Percentiles rank a stretch among this genome's conserved stretches.
Conservation (phyloP, 2,888 invertebrate species). For the Tetranychus truncatus region DNA sequence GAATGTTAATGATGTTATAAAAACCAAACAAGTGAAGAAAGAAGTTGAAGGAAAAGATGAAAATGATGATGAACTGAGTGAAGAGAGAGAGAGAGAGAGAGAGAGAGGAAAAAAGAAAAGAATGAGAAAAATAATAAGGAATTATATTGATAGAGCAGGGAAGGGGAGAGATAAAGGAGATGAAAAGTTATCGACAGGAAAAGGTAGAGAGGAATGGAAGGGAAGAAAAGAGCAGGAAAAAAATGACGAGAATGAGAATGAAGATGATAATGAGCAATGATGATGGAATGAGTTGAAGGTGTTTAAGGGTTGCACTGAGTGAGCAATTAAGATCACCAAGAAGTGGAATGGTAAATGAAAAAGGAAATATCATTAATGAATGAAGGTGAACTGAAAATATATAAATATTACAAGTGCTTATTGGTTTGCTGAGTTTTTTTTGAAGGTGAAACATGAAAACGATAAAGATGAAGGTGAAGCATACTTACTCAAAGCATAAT, state of each 20-base stretch:
- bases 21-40: neutral
- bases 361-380: too few species aligned
- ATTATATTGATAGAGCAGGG: neutral
- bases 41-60: neutral
- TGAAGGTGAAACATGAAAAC: neutral
- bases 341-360: too few species aligned
- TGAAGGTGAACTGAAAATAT: too few species aligned
- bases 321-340: too few species aligned
- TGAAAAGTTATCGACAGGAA: too few species aligned
- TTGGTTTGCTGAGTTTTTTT: too few species aligned
- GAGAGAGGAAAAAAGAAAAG: neutral
- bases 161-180: neutral
- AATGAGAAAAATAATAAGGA: neutral
- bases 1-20: neutral
- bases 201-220: neutral
- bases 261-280: neutral
- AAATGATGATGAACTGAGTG: neutral
- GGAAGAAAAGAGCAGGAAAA: neutral
- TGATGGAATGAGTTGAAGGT: too few species aligned
- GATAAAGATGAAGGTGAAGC: neutral
- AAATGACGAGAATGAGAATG: neutral
- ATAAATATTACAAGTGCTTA: too few species aligned
- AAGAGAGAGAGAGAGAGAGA: neutral
- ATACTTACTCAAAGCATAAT: slow-evolving; percentile 10
- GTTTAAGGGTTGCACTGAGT: too few species aligned